Evolutionary conservation across 2,888 invertebrate species (phyloP).

Genomic region (Mesoligia furuncula): DNA sequence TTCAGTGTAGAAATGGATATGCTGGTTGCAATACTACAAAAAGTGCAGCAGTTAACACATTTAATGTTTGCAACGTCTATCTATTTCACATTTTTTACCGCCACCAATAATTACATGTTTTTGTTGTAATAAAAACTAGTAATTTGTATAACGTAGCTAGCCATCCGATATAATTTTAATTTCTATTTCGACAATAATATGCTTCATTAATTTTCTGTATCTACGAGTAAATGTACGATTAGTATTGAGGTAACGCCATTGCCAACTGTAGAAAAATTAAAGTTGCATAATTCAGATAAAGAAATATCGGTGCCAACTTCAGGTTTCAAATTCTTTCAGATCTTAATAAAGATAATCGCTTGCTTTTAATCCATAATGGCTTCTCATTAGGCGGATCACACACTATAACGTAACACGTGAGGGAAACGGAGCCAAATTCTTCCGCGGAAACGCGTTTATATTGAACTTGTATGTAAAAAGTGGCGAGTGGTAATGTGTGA

Average conservation of each 20-base stretch:
- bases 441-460: too few species aligned
- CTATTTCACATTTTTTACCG: conserved; percentile 26
- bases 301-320: background rate
- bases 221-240: background rate
- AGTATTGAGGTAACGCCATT: background rate
- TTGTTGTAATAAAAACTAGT: conserved; percentile 25
- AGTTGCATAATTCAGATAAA: background rate
- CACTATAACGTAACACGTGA: background rate
- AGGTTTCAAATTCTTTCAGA: background rate
- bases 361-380: background rate
- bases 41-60: conserved; percentile 18
- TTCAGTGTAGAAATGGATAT: conserved; percentile 16
- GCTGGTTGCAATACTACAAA: conserved; percentile 20
- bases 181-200: conserved; percentile 10
- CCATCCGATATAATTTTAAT: conserved; percentile 18
- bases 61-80: conserved; percentile 27
- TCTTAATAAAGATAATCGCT: background rate
- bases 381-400: background rate
- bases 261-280: background rate
- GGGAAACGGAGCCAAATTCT: too few species aligned
- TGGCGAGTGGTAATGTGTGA: too few species aligned
- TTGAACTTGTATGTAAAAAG: too few species aligned
- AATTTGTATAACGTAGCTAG: conserved; percentile 16
- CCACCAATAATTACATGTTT: conserved; percentile 18
- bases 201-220: background rate